Evolutionary conservation across 2,888 invertebrate species (phyloP), one percentile per base, ranked within the genome.

Genomic region (Muscina levida): DNA sequence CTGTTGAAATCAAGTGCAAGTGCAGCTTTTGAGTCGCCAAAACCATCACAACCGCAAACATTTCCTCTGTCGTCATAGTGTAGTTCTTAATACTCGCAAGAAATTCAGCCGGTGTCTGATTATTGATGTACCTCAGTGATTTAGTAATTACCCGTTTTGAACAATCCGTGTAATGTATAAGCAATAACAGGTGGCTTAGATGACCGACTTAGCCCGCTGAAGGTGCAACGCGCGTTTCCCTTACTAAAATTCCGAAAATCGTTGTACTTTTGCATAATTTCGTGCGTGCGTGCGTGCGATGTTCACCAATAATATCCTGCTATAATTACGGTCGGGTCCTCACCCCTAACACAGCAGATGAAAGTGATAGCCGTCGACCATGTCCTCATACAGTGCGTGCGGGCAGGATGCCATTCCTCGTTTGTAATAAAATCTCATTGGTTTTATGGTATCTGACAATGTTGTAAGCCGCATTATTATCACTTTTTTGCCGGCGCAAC

Each of bases 401-500:
- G 46, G 39, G 26, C 17, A 51, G 22, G 59, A 57, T 59, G 15
- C 42, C 24, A 15, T 42, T 6, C 42, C 31, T 19, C 57, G 42
- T 77, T 65, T 71, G 72, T 67, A 39, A 72, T 71, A 51, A 68
- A 74, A 81, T 74, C 48, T 62, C 22, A 66, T 68, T 13, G 77
- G 77, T 65, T 77, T 67, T 48, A 74, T 39, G 56, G 74, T 74
- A 68, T 65, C 56, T 73, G 71, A 74, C 77, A 81, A 67, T 74
- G 66, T 71, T 77, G 59, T 74, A 77, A 77, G 70, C 74, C 72
- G 71, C 67, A 77, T 59, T 19, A 62, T 77, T 74, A 71, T 62
- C 62, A 56, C 62, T 48, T 15, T 57, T 62, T 56, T 62, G 59
- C 39, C 51, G 48, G 3, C 8, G 31, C 31, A 31, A 31, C 31